Conservation (phyloP, 2,113 vertebrate species). For the Equus quagga region DNA sequence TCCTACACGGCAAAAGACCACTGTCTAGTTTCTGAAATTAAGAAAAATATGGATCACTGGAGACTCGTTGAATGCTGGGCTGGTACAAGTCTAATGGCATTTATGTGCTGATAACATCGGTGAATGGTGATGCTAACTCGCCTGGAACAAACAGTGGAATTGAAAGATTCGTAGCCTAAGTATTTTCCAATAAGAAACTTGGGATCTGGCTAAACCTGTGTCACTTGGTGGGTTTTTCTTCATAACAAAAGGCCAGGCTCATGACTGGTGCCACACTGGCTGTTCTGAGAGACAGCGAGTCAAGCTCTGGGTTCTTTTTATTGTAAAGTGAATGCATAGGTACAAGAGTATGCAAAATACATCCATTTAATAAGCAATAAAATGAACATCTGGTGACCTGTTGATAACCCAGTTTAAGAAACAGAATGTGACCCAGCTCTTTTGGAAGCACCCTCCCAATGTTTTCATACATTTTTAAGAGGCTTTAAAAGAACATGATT, state of each 20-base stretch:
- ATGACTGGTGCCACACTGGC: not conserved
- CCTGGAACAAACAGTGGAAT: not conserved
- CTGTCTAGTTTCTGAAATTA: slow-evolving; percentile 15
- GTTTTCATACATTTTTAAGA: not conserved
- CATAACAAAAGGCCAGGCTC: not conserved
- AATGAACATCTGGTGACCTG: not conserved
- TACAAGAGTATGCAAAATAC: not conserved
- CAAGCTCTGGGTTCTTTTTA: not conserved
- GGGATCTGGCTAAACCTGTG: not conserved
- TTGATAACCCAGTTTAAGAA: not conserved
- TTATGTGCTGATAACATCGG: not conserved
- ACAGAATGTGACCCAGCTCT: not conserved
- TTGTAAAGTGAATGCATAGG: not conserved
- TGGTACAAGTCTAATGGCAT: not conserved
- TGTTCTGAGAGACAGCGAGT: not conserved
- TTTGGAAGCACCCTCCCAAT: not conserved
- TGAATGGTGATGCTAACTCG: not conserved
- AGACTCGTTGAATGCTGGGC: not conserved
- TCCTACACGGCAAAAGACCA: not conserved
- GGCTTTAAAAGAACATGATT: not conserved
- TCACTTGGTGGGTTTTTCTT: not conserved
- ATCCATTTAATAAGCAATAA: not conserved
- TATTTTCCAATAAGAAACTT: not conserved
- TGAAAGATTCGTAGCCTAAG: not conserved
- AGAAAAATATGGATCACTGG: not conserved